Evolutionary conservation across 2,113 vertebrate genomes (phyloP).

Genomic region (Pterocles burchelli): DNA sequence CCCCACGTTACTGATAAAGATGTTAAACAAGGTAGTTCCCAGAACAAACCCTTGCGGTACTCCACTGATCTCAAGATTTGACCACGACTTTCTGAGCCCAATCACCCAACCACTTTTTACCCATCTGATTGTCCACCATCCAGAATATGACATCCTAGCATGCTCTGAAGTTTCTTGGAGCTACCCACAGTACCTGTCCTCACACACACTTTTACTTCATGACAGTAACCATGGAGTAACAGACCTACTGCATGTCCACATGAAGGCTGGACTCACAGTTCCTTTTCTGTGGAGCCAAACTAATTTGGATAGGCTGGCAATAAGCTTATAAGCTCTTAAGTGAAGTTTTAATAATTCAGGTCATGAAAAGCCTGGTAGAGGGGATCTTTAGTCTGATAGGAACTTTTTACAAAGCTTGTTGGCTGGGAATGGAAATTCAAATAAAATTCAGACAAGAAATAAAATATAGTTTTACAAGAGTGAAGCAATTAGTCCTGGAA

Average conservation of each 20-base stretch:
- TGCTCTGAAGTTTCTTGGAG: neutral
- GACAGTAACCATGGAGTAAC: neutral
- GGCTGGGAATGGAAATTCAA: neutral
- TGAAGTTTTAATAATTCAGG: neutral
- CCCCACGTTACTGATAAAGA: neutral
- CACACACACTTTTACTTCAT: neutral
- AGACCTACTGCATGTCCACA: neutral
- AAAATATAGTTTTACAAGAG: neutral
- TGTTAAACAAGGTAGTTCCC: neutral
- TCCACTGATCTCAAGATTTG: neutral
- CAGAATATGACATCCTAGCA: neutral
- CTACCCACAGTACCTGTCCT: neutral
- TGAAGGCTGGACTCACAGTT: neutral
- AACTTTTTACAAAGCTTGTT: neutral
- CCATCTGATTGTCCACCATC: neutral
- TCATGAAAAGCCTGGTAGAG: neutral
- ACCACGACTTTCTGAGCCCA: neutral
- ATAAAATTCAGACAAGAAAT: constrained; percentile 6
- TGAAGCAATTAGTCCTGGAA: neutral
- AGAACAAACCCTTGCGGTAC: accelerated
- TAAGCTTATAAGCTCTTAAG: neutral
- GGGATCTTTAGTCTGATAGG: neutral
- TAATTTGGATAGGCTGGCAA: neutral
- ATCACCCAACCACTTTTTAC: neutral
- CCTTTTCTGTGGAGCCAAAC: neutral